Percentiles rank a stretch among this genome's conserved stretches.
Evolutionary conservation across 1,140 invertebrate genomes (phyloP).

Genomic region (Zaprionus nigranus): DNA sequence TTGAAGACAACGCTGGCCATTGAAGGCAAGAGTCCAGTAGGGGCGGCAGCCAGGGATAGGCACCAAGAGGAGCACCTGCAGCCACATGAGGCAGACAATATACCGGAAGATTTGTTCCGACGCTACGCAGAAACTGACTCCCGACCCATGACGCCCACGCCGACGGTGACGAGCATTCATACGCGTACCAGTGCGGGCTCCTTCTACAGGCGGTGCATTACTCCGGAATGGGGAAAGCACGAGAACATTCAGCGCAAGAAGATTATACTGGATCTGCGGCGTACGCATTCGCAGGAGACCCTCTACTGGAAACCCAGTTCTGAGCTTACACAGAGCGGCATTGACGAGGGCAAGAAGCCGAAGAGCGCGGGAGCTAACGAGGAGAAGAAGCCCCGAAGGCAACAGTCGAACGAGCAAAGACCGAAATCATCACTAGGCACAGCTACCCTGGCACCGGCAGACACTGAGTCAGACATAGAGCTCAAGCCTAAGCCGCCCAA

Average conservation of each 20-base stretch:
- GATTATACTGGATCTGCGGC: constrained; percentile 77
- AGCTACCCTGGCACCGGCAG: constrained; percentile 35
- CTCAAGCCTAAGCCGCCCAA: constrained; percentile 52
- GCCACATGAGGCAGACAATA: constrained; percentile 74
- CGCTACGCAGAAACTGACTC: constrained; percentile 93
- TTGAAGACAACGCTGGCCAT: constrained; percentile 89
- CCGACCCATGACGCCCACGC: constrained; percentile 89
- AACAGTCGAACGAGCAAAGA: constrained; percentile 69
- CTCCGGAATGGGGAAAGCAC: constrained; percentile 85
- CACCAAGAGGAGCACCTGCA: constrained; percentile 43
- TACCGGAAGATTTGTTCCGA: constrained; percentile 87
- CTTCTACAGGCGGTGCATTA: constrained; percentile 85
- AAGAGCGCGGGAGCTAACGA: constrained; percentile 74
- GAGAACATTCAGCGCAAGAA: constrained; percentile 82
- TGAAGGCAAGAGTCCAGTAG: constrained; percentile 52
- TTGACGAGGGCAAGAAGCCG: constrained; percentile 70
- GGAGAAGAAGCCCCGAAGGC: constrained; percentile 66
- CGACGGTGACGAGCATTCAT: constrained; percentile 88
- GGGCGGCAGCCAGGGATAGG: constrained; percentile 46
- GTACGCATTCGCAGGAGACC: constrained; percentile 81
- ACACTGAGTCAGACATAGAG: constrained; percentile 39
- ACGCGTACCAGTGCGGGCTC: constrained; percentile 83
- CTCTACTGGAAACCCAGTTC: constrained; percentile 83
- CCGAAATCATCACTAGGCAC: constrained; percentile 74
- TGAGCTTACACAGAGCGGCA: constrained; percentile 73